Base-by-base conservation (phyloP, 1,140 invertebrate genomes). In the Patella vulgata region DNA sequence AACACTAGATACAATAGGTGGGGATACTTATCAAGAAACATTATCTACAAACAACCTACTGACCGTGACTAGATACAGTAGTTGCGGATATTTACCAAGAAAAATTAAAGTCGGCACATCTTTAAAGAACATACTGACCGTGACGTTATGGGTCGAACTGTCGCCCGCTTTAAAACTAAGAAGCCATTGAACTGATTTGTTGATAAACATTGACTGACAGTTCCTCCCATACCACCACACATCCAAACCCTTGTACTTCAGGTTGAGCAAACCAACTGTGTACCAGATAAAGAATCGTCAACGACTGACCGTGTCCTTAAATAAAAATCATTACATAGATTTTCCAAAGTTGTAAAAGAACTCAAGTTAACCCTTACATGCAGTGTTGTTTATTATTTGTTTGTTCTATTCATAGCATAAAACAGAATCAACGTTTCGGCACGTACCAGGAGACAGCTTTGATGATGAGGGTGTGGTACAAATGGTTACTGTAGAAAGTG, bases 401-500 rank as follows among this genome's bases (percentile, higher is more conserved):
- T 14, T 21, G 50, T 12, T 12, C 12, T 23, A 14, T 23, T 25
- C 14, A 21, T 50, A 25, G 2, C 27, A 2, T 21, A 21, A 14
- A 8, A 50, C 47, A 14, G 28, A 42, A 2, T 46, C 47, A 3
- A 48, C 56, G 4, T 31, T 36, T 21, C 61, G 50, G 33, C 40
- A 33, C 27, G 43, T 14, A 46, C 52, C 58, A 33, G 50, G 40
- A 12, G 46, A 33, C 1, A 43, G 62, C 21, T 46, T 48, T n/a
- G 36, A 57, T n/a, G 65, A 73, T 48, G 71, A 73, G 52, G 71
- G 71, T 12, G 48, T 50, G 27, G 28, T 73, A 27, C 71, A 73
- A 43, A 43, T 61, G 11, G 58, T 56, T 33, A 52, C 50, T 30
- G 47, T 68, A 28, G 17, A 50, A 17, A 68, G 64, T 9, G 30